phyloP scores from a whole-genome alignment of 2,888 invertebrate genomes.

The Sarcophaga caerulescens region DNA sequence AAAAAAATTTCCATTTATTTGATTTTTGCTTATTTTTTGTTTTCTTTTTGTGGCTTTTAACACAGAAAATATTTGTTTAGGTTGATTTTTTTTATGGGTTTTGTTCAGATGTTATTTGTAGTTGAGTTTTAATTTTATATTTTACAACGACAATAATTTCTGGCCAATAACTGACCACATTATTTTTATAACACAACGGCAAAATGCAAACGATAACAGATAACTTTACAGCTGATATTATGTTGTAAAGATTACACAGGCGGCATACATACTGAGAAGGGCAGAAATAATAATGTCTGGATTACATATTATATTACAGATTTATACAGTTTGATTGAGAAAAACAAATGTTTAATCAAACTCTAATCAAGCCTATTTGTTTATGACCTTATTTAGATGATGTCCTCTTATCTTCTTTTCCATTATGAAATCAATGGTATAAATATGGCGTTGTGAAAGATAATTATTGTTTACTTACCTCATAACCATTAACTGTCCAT shows the following conservation, averaged over 20 bases:
- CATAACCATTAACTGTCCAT: slow-evolving; percentile 83
- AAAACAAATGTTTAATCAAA: no score
- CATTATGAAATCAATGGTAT: no score
- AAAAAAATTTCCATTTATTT: slow-evolving; percentile 47
- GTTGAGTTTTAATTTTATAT: slow-evolving; percentile 3
- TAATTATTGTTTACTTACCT: slow-evolving; percentile 74
- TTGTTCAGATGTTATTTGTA: slow-evolving; percentile 3
- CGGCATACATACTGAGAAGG: no score
- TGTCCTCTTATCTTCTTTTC: no score
- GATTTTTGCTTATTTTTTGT: not conserved
- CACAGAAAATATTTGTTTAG: slow-evolving; percentile 28
- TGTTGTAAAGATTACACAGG: no score
- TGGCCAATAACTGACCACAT: slow-evolving; percentile 42
- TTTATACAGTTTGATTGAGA: no score
- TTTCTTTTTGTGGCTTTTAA: slow-evolving; percentile 5
- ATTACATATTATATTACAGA: no score
- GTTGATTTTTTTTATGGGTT: slow-evolving; percentile 4
- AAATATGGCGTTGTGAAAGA: not conserved
- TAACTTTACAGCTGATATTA: not conserved
- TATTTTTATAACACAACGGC: slow-evolving; percentile 12
- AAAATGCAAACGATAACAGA: not conserved
- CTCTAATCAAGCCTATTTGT: no score
- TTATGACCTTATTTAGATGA: no score
- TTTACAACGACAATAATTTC: slow-evolving; percentile 19
- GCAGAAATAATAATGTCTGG: no score